A percentile compares a stretch with the other conserved stretches of the same genome.
phyloP scores from a whole-genome alignment of 2,888 invertebrate species.

The Tipula lateralis region DNA sequence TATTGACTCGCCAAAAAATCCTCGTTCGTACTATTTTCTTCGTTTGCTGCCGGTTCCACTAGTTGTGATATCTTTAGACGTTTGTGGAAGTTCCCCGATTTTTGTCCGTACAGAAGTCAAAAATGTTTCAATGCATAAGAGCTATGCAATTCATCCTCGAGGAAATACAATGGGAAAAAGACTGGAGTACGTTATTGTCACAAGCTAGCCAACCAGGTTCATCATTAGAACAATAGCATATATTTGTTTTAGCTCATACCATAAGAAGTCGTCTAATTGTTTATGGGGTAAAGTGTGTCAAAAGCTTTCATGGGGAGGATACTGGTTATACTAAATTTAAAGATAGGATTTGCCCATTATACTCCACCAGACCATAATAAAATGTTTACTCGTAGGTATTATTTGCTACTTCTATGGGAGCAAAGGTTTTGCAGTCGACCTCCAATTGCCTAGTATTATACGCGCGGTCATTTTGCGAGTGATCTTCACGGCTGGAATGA shows the following conservation, averaged over 20 bases:
- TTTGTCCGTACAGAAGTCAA: no score
- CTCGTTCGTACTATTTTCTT: no score
- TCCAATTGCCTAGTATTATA: constrained; percentile 83
- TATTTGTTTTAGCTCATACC: constrained; percentile 92
- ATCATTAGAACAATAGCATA: constrained; percentile 86
- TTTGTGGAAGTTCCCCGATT: no score
- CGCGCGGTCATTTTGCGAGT: constrained; percentile 94
- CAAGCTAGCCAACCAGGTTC: constrained; percentile 85
- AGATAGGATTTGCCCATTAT: constrained; percentile 56
- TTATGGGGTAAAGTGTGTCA: constrained; percentile 93
- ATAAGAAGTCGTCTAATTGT: constrained; percentile 89
- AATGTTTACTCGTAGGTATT: constrained; percentile 46
- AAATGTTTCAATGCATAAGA: no score
- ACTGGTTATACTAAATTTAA: constrained; percentile 93
- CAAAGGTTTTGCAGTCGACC: constrained; percentile 86
- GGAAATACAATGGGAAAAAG: constrained; percentile 88
- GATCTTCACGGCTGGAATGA: constrained; percentile 58
- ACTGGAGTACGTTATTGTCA: constrained; percentile 82
- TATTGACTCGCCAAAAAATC: no score
- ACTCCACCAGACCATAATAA: background rate
- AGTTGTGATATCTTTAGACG: no score
- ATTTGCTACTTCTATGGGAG: constrained; percentile 94
- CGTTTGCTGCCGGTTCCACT: no score
- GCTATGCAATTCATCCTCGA: constrained; percentile 80
- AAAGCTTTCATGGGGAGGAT: constrained; percentile 92